These are phyloP conservation scores for human DNA, from an alignment of 2,113 vertebrate genomes.

Conservation along the genomic window GRCh38 chr11:23389501-23390000, in stretches of 20 bases:
- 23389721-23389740: neutral
- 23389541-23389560: neutral
- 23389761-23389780: neutral
- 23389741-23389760: neutral
- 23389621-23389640: neutral
- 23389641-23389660: neutral
- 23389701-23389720: neutral
- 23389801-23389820: neutral
- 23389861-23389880: neutral
- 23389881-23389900: neutral
- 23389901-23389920: neutral
- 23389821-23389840: neutral
- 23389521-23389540: neutral
- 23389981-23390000: neutral
- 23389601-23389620: neutral
- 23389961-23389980: neutral
- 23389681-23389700: neutral
- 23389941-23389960: neutral
- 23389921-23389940: too few relatives aligned
- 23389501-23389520: neutral
- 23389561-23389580: neutral
- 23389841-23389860: neutral
- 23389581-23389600: neutral
- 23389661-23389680: neutral
- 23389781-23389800: neutral